phyloP scores from a whole-genome alignment of 2,888 invertebrate genomes.

The Limnephilus lunatus region DNA sequence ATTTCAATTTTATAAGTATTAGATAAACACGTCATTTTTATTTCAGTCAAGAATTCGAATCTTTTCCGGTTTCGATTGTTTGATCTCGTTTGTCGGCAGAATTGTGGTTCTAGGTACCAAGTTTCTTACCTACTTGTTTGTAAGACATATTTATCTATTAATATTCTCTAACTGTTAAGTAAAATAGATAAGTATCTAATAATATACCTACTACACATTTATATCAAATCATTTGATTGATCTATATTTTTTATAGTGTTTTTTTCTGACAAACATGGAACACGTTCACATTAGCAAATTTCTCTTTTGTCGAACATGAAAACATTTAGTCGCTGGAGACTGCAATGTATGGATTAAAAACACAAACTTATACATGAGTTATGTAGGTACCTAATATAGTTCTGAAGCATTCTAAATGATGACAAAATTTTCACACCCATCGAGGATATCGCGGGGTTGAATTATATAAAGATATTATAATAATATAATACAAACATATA shows the following conservation, averaged over 20 bases:
- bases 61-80: constrained; percentile 2
- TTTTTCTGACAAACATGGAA: neutral
- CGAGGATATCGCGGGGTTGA: neutral
- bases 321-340: too few relatives aligned
- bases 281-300: neutral
- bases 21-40: neutral
- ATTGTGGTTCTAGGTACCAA: neutral
- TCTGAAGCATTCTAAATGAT: neutral
- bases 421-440: neutral
- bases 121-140: neutral
- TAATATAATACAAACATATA: too few relatives aligned
- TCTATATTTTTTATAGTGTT: neutral
- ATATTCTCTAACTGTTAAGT: neutral
- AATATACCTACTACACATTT: neutral
- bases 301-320: neutral
- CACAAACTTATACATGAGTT: neutral
- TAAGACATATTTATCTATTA: neutral
- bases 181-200: neutral
- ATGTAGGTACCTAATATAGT: neutral
- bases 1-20: neutral
- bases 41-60: neutral
- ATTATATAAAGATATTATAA: too few relatives aligned
- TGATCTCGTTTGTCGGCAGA: neutral
- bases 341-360: neutral
- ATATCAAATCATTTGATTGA: neutral